phyloP scores from a whole-genome alignment of 2,113 vertebrate genomes.

The Prinia subflava region DNA sequence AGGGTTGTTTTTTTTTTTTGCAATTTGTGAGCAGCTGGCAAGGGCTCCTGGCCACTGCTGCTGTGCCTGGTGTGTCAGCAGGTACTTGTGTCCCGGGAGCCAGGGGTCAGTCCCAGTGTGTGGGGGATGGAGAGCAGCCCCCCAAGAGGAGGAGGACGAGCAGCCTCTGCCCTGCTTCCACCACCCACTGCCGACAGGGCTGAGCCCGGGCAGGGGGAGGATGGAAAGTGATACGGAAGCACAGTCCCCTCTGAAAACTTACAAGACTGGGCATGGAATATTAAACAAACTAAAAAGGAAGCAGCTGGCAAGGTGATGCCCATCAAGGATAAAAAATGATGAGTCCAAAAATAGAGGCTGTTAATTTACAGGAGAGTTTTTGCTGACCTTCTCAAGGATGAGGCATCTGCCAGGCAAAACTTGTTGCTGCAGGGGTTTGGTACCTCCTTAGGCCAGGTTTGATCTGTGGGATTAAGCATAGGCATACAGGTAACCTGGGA shows the following conservation, averaged over 20 bases:
- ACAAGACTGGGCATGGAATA: not conserved
- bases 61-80: not conserved
- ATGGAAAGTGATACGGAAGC: not conserved
- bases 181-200: rapidly evolving
- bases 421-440: slow-evolving; percentile 13
- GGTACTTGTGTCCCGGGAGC: not conserved
- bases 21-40: not conserved
- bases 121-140: not conserved
- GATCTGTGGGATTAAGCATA: not conserved
- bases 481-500: not conserved
- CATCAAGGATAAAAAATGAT: slow-evolving; percentile 39
- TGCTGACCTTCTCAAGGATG: slow-evolving; percentile 35
- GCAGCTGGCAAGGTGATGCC: slow-evolving; percentile 43
- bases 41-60: not conserved
- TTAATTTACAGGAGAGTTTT: slow-evolving; percentile 34
- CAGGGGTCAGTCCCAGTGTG: rapidly evolving
- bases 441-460: not conserved
- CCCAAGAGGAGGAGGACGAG: not conserved
- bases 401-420: not conserved
- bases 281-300: not conserved
- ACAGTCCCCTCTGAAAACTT: not conserved
- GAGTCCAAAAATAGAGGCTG: slow-evolving; percentile 40
- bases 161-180: not conserved
- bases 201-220: not conserved
- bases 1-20: not conserved